A percentile compares a stretch with the other conserved stretches of the same genome.
phyloP scores from a whole-genome alignment of 2,113 vertebrate genomes.

The Anguilla japonica region DNA sequence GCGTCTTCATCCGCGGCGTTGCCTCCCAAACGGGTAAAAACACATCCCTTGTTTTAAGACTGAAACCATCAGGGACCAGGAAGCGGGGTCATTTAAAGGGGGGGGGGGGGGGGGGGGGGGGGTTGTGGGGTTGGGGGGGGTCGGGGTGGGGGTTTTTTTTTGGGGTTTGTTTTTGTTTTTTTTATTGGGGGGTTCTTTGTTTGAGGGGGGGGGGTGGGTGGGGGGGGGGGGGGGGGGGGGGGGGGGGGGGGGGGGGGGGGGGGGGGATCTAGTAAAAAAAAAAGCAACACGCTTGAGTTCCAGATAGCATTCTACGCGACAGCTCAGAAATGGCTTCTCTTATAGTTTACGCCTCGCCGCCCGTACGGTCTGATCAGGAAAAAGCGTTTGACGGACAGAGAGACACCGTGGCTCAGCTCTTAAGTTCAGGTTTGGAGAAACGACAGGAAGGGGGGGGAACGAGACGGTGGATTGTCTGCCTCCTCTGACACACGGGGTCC shows the following conservation, averaged over 20 bases:
- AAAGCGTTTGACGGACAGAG: constrained; percentile 12
- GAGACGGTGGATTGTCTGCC: neutral
- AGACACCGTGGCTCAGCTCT: constrained; percentile 15
- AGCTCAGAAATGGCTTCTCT: neutral
- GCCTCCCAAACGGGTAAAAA: neutral
- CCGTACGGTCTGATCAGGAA: neutral
- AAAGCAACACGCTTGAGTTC: neutral
- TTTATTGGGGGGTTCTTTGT: too few relatives aligned
- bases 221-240: too few relatives aligned
- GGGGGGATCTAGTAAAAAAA: too few relatives aligned
- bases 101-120: too few relatives aligned
- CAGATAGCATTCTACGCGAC: too few relatives aligned
- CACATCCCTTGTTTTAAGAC: neutral
- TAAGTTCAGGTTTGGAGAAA: constrained; percentile 48
- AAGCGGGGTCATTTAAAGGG: neutral
- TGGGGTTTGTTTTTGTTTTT: too few relatives aligned
- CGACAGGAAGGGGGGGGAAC: neutral
- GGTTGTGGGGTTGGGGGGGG: too few relatives aligned
- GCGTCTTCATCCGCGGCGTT: neutral
- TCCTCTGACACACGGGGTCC: neutral
- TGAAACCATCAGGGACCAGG: neutral
- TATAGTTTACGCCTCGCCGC: neutral
- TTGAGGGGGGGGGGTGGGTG: too few relatives aligned
- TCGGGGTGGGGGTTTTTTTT: too few relatives aligned
- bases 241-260: too few relatives aligned